A percentile compares a stretch with the other conserved stretches of the same genome.
phyloP scores from a whole-genome alignment of 2,888 invertebrate species.

The Diarsia dahlii region DNA sequence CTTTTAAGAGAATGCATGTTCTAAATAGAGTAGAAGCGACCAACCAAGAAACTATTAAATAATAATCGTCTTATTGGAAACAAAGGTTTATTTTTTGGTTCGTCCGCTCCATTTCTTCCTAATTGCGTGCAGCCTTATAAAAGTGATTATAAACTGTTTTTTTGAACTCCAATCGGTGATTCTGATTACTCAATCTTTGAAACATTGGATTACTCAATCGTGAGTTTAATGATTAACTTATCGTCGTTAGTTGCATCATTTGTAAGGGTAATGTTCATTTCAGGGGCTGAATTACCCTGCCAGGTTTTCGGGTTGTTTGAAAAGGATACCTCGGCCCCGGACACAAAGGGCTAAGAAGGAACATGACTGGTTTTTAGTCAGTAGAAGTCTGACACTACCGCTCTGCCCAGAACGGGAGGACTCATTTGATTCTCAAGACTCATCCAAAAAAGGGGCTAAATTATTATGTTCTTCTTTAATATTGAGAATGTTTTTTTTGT shows the following conservation, averaged over 20 bases:
- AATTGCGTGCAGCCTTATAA: constrained; percentile 45
- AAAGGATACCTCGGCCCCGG: no score
- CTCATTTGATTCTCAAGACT: no score
- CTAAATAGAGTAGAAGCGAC: neutral
- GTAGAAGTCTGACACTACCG: no score
- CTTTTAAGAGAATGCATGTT: neutral
- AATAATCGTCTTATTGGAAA: constrained; percentile 36
- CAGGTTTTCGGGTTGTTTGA: no score
- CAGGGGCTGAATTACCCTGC: no score
- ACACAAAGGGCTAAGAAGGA: no score
- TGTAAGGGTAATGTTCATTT: neutral
- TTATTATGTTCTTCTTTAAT: neutral
- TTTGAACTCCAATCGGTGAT: constrained; percentile 28
- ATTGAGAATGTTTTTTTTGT: neutral
- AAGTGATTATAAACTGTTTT: constrained; percentile 43
- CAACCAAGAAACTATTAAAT: constrained; percentile 10
- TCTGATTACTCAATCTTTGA: constrained; percentile 44
- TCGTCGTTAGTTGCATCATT: constrained; percentile 17
- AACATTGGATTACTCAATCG: constrained; percentile 43
- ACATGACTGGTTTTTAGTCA: no score
- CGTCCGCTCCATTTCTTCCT: constrained; percentile 52
- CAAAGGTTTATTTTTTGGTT: constrained; percentile 3
- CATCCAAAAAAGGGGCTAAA: neutral
- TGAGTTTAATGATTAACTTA: constrained; percentile 29
- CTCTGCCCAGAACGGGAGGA: no score